These are phyloP conservation scores for Drosophila macrospina DNA, from an alignment of 2,888 invertebrate genomes.

Conservation along the genomic window DNA sequence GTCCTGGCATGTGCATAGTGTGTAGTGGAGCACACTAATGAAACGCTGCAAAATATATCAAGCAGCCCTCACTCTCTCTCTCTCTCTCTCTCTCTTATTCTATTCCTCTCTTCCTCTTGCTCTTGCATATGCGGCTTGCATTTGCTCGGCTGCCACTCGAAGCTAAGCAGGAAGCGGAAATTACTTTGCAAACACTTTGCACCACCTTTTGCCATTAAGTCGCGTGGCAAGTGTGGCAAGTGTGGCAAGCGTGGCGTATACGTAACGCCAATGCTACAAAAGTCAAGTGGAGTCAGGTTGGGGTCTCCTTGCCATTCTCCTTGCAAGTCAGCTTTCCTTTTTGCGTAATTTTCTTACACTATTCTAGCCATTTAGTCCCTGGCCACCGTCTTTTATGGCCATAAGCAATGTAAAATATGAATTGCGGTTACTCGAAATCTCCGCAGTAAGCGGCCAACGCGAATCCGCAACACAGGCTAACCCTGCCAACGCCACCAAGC, in stretches of 20 bases:
- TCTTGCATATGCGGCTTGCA: constrained; percentile 19
- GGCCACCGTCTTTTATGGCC: constrained; percentile 57
- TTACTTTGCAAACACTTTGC: constrained; percentile 80
- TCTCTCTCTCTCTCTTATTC: neutral
- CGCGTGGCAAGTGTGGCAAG: constrained; percentile 49
- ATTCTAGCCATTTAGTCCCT: constrained; percentile 56
- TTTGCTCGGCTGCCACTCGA: constrained; percentile 67
- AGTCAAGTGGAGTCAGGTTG: constrained; percentile 70
- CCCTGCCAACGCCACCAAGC: constrained; percentile 31
- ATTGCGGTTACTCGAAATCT: constrained; percentile 76
- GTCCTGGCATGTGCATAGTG: constrained; percentile 21
- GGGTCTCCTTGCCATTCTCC: constrained; percentile 12
- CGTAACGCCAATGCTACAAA: constrained; percentile 51
- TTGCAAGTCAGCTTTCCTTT: constrained; percentile 21
- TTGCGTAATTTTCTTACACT: constrained; percentile 69
- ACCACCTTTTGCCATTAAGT: constrained; percentile 49
- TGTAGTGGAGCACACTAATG: constrained; percentile 46
- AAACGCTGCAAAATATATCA: constrained; percentile 39
- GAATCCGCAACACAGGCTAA: constrained; percentile 27
- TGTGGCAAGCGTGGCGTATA: constrained; percentile 51
- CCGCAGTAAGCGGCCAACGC: constrained; percentile 38
- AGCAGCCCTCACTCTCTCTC: constrained; percentile 6
- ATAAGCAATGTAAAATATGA: constrained; percentile 76
- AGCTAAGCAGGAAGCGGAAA: constrained; percentile 79
- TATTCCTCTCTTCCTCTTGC: neutral